Evolutionary conservation across 2,888 invertebrate genomes (phyloP).

Genomic region (Monochamus alternatus): DNA sequence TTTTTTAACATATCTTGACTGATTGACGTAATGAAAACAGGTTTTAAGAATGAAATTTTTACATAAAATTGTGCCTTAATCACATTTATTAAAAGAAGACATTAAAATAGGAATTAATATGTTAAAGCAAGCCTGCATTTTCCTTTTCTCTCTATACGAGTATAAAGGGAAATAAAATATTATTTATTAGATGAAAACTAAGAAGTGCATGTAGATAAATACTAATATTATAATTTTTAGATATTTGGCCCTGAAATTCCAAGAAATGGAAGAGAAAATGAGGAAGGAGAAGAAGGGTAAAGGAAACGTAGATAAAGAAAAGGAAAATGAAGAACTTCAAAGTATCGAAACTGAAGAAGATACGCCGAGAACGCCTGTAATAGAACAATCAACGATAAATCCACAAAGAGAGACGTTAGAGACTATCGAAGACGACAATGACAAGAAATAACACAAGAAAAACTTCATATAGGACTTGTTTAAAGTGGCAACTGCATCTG

Average conservation of each 20-base stretch:
- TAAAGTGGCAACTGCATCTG: conserved; percentile 9
- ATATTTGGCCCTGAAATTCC: conserved; percentile 87
- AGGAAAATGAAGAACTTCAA: conserved; percentile 54
- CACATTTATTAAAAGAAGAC: too few species aligned
- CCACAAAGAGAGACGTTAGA: conserved; percentile 47
- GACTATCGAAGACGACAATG: conserved; percentile 49
- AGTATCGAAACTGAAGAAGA: conserved; percentile 58
- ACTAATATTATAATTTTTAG: conserved; percentile 69
- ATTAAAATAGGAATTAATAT: too few species aligned
- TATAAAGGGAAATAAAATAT: too few species aligned
- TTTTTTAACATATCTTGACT: too few species aligned
- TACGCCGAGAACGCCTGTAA: conserved; percentile 52
- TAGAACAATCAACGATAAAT: not conserved
- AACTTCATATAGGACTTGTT: not conserved
- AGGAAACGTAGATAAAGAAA: conserved; percentile 62
- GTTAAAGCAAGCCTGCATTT: too few species aligned
- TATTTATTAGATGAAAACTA: too few species aligned
- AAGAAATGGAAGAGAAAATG: conserved; percentile 90
- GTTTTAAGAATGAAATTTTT: too few species aligned
- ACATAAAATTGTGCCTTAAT: too few species aligned
- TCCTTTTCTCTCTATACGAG: too few species aligned
- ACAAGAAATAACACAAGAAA: conserved; percentile 24
- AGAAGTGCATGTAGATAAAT: too few species aligned
- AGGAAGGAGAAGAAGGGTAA: conserved; percentile 78
- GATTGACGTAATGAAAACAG: too few species aligned